Evolutionary conservation across 2,888 invertebrate species (phyloP), one percentile per base, ranked within the genome.

Genomic region (Temnothorax rugatulus): DNA sequence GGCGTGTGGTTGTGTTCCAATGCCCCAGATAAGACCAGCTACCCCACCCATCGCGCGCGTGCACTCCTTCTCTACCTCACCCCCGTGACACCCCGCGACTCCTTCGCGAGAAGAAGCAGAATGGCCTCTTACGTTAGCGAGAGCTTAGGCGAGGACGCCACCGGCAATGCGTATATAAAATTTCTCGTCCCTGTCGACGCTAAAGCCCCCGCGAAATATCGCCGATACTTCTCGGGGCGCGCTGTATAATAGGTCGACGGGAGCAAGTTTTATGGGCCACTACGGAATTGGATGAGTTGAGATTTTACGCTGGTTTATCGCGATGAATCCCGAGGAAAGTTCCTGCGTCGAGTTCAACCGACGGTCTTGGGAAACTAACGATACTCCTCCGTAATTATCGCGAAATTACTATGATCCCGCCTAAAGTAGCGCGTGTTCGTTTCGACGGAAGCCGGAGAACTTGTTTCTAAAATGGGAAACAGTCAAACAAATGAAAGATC

Each of bases 1-100:
- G 44, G 47, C 41, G 83, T 87, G 88, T 85, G 90, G 87, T 86
- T 89, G 82, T 83, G 93, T 90, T 91, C 93, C 90, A 92, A 92
- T 93, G 93, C 88, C 92, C 93, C 89, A 92, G 92, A 93, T 93
- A 92, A 91, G 87, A 89, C 85, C 38, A 86, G 52, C 68, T 59
- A 75, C 73, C 77, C 87, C 81, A 83, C 82, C 71, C 77, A 77
- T 83, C 57, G 59, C 61, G 13, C 68, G 44, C 47, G 57, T 54
- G 66, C 52, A 75, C 50, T 47, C 75, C 52, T 41, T 68, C 50
- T 69, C 64, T 75, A n/a, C 71, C 41, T 47, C 68, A 34, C 68
- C 73, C 73, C 47, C 69, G 44, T 76, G 57, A 57, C 68, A 66
- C 34, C 57, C 18, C 18, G 57, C 79, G 59, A 47, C 59, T 59